These are phyloP conservation scores for Clostera curtula DNA, from an alignment of 2,888 invertebrate genomes.

Conservation along the genomic window DNA sequence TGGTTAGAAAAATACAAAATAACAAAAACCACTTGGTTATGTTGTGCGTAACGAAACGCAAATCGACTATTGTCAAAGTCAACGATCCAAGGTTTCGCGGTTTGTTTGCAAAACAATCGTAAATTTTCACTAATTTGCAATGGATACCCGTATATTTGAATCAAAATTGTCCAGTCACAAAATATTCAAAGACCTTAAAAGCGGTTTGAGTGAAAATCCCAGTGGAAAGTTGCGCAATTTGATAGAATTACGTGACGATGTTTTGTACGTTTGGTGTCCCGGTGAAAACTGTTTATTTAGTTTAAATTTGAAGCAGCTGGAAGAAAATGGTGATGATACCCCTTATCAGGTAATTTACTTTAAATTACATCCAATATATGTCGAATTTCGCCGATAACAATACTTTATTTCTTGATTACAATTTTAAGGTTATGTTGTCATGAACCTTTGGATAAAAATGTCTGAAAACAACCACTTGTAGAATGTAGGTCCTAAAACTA, in stretches of 20 bases:
- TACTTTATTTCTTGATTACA: conserved; percentile 31
- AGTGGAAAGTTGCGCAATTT: conserved; percentile 77
- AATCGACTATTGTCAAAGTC: conserved; percentile 24
- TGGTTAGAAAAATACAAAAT: conserved; percentile 1
- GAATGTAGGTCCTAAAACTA: too few relatives aligned
- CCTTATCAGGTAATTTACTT: conserved; percentile 76
- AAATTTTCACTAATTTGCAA: conserved; percentile 32
- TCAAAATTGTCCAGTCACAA: conserved; percentile 75
- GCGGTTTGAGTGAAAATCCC: conserved; percentile 64
- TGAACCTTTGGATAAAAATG: too few relatives aligned
- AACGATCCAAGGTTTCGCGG: conserved; percentile 17
- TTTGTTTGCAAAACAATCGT: conserved; percentile 30
- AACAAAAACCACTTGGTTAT: conserved; percentile 21
- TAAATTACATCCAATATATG: too few relatives aligned
- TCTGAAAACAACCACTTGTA: too few relatives aligned
- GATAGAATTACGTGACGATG: conserved; percentile 78
- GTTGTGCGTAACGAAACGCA: conserved; percentile 10
- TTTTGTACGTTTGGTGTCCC: conserved; percentile 80
- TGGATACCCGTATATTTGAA: conserved; percentile 76
- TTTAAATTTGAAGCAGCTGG: conserved; percentile 72
- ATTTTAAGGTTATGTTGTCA: conserved; percentile 25
- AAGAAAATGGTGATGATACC: conserved; percentile 64
- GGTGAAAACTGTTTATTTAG: conserved; percentile 78
- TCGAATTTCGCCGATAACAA: too few relatives aligned
- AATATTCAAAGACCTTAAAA: conserved; percentile 76